Conservation (phyloP, 2,888 invertebrate species). For the Agrenia bidenticulata region DNA sequence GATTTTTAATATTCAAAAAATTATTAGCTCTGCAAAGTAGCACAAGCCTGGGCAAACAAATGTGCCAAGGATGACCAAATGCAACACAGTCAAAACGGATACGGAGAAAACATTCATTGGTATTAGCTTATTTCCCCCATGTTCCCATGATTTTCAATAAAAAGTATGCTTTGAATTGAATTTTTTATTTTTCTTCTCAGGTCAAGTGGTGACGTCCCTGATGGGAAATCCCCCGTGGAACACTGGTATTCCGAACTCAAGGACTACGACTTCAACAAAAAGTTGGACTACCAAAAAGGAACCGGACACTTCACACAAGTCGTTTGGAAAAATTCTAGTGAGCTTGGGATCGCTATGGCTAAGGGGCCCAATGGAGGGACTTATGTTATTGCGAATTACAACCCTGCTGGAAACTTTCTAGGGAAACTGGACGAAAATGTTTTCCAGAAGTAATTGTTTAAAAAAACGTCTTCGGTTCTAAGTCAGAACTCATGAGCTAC, state of each 20-base stretch:
- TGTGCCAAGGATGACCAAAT: constrained; percentile 44
- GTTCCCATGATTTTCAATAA: not conserved
- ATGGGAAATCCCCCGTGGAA: constrained; percentile 41
- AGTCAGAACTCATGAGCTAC: no score
- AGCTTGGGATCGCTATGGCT: constrained; percentile 76
- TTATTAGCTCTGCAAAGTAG: constrained; percentile 42
- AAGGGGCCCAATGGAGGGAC: constrained; percentile 72
- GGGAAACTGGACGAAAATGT: constrained; percentile 45
- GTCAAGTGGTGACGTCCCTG: constrained; percentile 34
- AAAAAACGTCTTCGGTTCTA: no score
- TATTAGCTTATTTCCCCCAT: no score
- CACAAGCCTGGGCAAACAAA: constrained; percentile 50
- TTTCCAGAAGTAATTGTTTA: no score
- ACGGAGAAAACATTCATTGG: constrained; percentile 44
- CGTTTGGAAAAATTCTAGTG: constrained; percentile 73
- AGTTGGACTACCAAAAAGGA: constrained; percentile 46
- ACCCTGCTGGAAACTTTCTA: constrained; percentile 69
- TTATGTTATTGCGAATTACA: constrained; percentile 82
- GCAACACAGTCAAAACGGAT: constrained; percentile 49
- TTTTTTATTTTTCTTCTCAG: no score
- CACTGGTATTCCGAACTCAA: constrained; percentile 75
- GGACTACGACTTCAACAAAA: constrained; percentile 54
- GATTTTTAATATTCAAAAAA: no score
- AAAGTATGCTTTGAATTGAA: constrained; percentile 17
- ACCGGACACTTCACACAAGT: constrained; percentile 83